Evolutionary conservation across 2,888 invertebrate species (phyloP), one percentile per base, ranked within the genome.

Genomic region (Coelopa pilipes): DNA sequence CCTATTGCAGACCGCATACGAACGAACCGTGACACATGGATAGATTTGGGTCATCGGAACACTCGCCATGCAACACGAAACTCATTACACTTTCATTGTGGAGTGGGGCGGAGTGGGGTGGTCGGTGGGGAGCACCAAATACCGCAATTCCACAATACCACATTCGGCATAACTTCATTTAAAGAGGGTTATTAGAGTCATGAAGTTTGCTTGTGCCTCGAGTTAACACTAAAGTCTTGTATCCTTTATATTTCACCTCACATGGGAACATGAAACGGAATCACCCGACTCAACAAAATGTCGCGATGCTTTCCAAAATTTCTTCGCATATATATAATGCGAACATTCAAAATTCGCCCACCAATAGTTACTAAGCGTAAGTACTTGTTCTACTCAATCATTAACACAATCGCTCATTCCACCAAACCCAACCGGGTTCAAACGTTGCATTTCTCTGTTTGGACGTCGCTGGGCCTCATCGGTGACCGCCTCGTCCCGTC

Each of bases 291-390:
- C 49, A n/a, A 62, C 63, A 69, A 34, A 62, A 34, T 11, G 49
- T 62, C 53, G 50, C 34, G 49, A 50, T 45, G 21, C 55, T 71
- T 55, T 66, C 46, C 50, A 70, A 66, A 17, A 63, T 55, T 70
- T 13, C 45, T 59, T 69, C 19, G n/a, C 15, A 53, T 50, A 62
- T 12, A 60, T 15, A 34, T 50, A 70, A 62, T 70, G 24, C 62
- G n/a, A 62, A 21, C 11, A 59, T 47, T 53, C 46, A 34, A 34
- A 34, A 17, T 50, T 45, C 50, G 49, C 46, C 19, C 70, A 34
- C 63, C 71, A 71, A 71, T 65, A 71, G 71, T 71, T 65, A 47
- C 65, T 71, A 46, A 71, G 65, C 55, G 71, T 71, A 71, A 71
- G 71, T 71, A 71, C 47, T 46, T 17, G 34, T 13, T 53, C 13